Evolutionary conservation across 2,797 vertebrate genomes (phyloP), one percentile per base, ranked within the genome.

Genomic region (Acanthis flammea): DNA sequence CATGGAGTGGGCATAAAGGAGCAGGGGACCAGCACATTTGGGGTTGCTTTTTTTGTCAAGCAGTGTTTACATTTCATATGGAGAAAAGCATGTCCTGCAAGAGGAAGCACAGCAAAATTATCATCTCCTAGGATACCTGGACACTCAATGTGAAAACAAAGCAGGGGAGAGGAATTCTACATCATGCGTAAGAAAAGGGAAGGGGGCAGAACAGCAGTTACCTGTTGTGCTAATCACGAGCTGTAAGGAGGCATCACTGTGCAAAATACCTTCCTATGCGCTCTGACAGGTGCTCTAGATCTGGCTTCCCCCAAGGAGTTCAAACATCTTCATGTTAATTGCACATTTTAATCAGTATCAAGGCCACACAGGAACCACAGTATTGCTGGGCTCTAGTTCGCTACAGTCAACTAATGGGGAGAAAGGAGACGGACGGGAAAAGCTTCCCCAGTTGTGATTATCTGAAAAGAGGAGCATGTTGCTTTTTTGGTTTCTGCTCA

Each of bases 401-500:
- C 89, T 86, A 92, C 88, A 93, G 90, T 93, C 86, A 86, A 92
- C 83, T 88, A 92, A 90, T 0, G 39, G 73, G 75, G 77, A 68
- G 50, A 77, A 84, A 77, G 54, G 47, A 92, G 66, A 68, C 45
- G 51, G 50, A 62, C 23, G 88, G 95, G 95, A 87, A 87, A 92
- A 95, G 19, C 87, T 85, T 94, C 68, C 75, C 78, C 85, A 75
- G 68, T 54, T 63, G 70, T 86, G 93, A 97, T 94, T 91, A 91
- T 96, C 92, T 90, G 65, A 81, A 63, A 42, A 79, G 58, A 94
- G 86, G 91, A 97, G 94, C 79, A 45, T 5, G 65, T 45, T 84
- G 77, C 63, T 87, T 96, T 97, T 96, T 96, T 96, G 94, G 85
- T 94, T 96, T 92, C 86, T 93, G 81, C 67, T 95, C 87, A 83